A percentile compares a stretch with the other conserved stretches of the same genome.
phyloP scores from a whole-genome alignment of 2,888 invertebrate genomes.

The Malthinus seriepunctatus region DNA sequence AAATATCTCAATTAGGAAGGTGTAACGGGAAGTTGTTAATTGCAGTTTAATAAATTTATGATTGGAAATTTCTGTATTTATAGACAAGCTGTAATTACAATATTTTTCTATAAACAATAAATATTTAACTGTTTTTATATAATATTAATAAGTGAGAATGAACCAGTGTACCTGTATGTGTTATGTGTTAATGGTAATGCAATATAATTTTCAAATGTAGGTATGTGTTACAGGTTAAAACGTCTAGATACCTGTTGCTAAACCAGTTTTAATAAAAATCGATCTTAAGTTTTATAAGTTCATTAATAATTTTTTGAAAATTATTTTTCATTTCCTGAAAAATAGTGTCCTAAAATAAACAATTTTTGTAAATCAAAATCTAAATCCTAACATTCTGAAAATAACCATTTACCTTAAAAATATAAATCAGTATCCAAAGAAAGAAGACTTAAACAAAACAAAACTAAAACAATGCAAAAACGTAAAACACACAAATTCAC shows the following conservation, averaged over 20 bases:
- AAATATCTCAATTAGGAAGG: no score
- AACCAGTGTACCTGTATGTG: background rate
- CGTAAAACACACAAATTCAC: background rate
- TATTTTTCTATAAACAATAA: background rate
- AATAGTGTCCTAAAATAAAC: no score
- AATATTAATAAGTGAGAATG: no score
- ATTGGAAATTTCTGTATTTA: background rate
- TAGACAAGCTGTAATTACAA: background rate
- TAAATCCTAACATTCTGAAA: no score
- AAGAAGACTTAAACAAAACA: background rate
- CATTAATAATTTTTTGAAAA: constrained; percentile 1
- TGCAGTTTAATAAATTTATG: background rate
- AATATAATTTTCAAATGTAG: constrained; percentile 18
- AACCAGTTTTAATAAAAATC: constrained; percentile 16
- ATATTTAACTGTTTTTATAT: no score
- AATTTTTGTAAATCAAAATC: no score
- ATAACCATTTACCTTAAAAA: background rate
- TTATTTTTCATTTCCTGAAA: background rate
- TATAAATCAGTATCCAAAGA: background rate
- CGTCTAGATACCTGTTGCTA: constrained; percentile 8
- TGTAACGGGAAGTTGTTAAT: background rate
- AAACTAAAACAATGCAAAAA: background rate
- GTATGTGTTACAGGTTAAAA: constrained; percentile 22
- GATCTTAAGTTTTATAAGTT: background rate
- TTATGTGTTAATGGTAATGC: constrained; percentile 6